Conservation (phyloP, 2,888 invertebrate genomes). For the Euphydryas editha region DNA sequence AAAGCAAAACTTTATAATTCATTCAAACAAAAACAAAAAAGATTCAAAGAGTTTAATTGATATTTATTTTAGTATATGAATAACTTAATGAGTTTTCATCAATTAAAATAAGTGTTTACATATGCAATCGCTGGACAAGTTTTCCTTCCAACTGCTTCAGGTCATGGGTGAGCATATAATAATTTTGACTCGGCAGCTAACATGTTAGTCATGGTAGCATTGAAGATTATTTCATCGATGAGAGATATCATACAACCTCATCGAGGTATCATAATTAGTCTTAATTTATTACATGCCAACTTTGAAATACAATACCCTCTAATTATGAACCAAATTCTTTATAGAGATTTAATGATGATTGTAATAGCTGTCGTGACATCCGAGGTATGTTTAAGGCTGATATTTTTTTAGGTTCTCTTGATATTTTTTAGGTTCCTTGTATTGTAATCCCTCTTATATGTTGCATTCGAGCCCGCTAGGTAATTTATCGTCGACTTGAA, state of each 20-base stretch:
- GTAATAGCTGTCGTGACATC: conserved; percentile 31
- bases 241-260: conserved; percentile 50
- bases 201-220: conserved; percentile 57
- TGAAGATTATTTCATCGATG: conserved; percentile 41
- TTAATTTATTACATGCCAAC: conserved; percentile 32
- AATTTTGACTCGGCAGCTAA: conserved; percentile 62
- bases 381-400: conserved; percentile 16
- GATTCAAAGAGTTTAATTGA: background rate
- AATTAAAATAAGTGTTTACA: conserved; percentile 37
- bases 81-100: conserved; percentile 25
- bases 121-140: conserved; percentile 42
- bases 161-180: conserved; percentile 64
- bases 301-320: conserved; percentile 30
- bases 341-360: conserved; percentile 25
- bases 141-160: conserved; percentile 43
- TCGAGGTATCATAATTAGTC: conserved; percentile 49
- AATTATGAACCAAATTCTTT: conserved; percentile 29
- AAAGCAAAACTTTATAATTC: too few relatives aligned
- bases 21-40: too few relatives aligned
- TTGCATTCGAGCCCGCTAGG: conserved; percentile 23
- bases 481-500: conserved; percentile 4
- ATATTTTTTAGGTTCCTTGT: conserved; percentile 22
- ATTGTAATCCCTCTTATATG: conserved; percentile 42
- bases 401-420: conserved; percentile 24
- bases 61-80: conserved; percentile 18